Base-by-base conservation (phyloP, 2,113 vertebrate genomes). In the Meleagris gallopavo region DNA sequence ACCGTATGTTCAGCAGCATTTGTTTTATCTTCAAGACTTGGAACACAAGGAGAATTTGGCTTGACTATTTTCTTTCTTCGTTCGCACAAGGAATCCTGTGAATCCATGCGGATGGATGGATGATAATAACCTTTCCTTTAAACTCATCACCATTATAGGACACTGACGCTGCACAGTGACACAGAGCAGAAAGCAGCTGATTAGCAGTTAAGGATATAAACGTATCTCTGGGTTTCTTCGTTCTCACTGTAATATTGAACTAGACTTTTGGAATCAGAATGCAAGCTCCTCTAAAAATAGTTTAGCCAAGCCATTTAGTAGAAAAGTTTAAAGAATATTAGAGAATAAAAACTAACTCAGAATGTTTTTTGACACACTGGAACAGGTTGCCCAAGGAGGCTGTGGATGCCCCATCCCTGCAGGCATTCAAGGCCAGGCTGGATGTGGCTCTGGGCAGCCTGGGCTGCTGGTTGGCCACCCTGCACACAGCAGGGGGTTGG, bases 1-100 rank as follows among this genome's bases (percentile, higher is more conserved):
- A 95, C 91, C 95, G 95, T 96, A 95, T 96, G 95, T 96, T 93
- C 94, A 93, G 95, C 93, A 97, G 96, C 94, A 94, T 95, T 97
- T 95, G 91, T 97, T 97, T 95, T 95, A 95, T 88, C 91, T 88
- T 83, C 2, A 15, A 93, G 91, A 93, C 96, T 95, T 20, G 45
- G 94, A 96, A 93, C 95, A 94, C 91, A 95, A 94, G 96, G 93
- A 97, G 94, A 75, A 93, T 88, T 95, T 95, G 93, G 94, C 93
- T 94, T 88, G 91, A 43, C 52, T 93, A 18, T 95, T 95, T 95
- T 91, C 94, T 94, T 96, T 93, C 93, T 94, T 91, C 95, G 72
- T 88, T 96, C 93, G 78, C 93, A 95, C 93, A 46, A 88, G 80
- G 93, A 94, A 95, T 95, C 94, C 93, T 94, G 85, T 75, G 91